These are phyloP conservation scores for Prenolepis imparis DNA, from an alignment of 2,888 invertebrate species.

Conservation along the genomic window DNA sequence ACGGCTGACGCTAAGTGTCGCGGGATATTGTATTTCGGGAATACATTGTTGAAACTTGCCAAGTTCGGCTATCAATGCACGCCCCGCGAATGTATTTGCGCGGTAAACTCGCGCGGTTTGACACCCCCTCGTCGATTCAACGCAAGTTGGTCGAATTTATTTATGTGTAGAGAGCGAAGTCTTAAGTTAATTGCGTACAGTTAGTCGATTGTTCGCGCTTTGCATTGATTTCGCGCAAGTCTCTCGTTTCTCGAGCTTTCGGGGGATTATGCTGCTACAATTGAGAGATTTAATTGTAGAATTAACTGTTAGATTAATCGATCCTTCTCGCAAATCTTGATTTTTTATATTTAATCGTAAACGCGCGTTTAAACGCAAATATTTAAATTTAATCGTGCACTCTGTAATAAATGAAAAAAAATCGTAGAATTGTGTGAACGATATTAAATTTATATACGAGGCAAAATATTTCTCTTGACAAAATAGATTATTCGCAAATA, in stretches of 20 bases:
- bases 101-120: slow-evolving; percentile 36
- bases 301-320: slow-evolving; percentile 23
- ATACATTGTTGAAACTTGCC: slow-evolving; percentile 58
- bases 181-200: slow-evolving; percentile 50
- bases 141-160: slow-evolving; percentile 44
- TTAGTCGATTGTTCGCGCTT: slow-evolving; percentile 50
- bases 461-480: neutral
- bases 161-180: slow-evolving; percentile 31
- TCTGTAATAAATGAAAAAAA: neutral
- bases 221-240: slow-evolving; percentile 51
- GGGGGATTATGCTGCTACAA: neutral
- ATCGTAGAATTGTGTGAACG: neutral
- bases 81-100: slow-evolving; percentile 39
- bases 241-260: slow-evolving; percentile 28
- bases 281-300: slow-evolving; percentile 12
- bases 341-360: neutral
- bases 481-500: slow-evolving; percentile 21
- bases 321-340: neutral
- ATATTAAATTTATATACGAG: neutral
- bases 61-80: slow-evolving; percentile 54
- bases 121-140: slow-evolving; percentile 37
- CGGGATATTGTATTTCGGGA: slow-evolving; percentile 50
- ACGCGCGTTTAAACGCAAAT: neutral
- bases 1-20: slow-evolving; percentile 69
- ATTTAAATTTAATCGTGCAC: neutral